Conservation (phyloP, 2,797 vertebrate species). For the Molothrus ater region DNA sequence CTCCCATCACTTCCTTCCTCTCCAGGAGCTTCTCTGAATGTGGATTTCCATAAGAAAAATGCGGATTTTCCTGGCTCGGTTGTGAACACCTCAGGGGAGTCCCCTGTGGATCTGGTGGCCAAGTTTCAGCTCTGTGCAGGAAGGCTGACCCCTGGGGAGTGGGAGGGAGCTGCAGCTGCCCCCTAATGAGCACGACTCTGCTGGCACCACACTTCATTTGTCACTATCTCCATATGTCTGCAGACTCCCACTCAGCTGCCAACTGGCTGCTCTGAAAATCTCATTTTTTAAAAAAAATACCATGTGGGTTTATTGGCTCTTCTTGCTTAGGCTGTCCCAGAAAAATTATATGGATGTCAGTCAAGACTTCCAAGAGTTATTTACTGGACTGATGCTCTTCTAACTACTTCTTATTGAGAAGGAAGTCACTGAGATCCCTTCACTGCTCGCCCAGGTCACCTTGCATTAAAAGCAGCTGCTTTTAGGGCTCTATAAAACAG, state of each 20-base stretch:
- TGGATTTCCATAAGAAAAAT: neutral
- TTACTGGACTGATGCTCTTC: neutral
- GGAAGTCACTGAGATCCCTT: neutral
- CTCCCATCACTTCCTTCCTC: neutral
- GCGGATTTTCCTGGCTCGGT: neutral
- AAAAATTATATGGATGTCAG: neutral
- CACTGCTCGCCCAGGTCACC: neutral
- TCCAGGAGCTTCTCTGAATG: neutral
- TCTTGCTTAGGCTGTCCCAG: neutral
- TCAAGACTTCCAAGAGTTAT: neutral
- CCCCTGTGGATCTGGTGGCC: neutral
- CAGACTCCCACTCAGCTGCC: conserved; percentile 50
- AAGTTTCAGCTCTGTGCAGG: neutral
- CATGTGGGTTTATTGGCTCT: neutral
- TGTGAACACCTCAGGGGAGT: neutral
- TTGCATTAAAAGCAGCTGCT: neutral
- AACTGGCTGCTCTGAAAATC: conserved; percentile 32
- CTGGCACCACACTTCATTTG: conserved; percentile 16
- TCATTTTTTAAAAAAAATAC: neutral
- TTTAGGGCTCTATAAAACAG: neutral
- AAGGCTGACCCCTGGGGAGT: neutral
- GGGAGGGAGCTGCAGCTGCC: neutral
- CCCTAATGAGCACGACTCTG: neutral
- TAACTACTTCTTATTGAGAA: neutral
- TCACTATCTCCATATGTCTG: conserved; percentile 46